Evolutionary conservation across 2,113 vertebrate species (phyloP), one percentile per base, ranked within the genome.

Genomic region (Manacus vitellinus): DNA sequence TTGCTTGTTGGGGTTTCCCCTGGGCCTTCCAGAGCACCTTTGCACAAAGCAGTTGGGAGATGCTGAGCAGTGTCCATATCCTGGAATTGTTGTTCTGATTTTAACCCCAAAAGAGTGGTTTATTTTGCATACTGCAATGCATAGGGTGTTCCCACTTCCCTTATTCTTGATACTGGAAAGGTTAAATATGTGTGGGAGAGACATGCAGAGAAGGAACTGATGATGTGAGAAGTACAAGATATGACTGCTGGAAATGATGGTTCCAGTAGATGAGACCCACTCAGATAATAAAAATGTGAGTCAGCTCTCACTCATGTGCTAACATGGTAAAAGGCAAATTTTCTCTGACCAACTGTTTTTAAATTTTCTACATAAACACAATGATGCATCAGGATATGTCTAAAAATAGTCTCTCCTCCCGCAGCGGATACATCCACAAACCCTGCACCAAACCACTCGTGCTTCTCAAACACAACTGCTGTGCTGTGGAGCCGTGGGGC

Each of bases 211-310:
- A 58, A 85, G 82, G 85, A 82, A 49, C 19, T 73, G 89, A 80
- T 80, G 75, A 83, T 92, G 82, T 80, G 82, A 94, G 68, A 95
- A 82, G 24, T 68, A 54, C 49, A 56, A 89, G 81, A 76, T 77
- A 10, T 18, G 59, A 35, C 54, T 94, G 52, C 93, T 88, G 92
- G 88, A 96, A 96, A 67, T 81, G 80, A 68, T 71, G 59, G 63
- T 94, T 95, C 72, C 90, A 88, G 89, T 95, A 96, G 58, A 90
- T 63, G 88, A 95, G 78, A 86, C 63, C 84, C 93, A 94, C 72
- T 92, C 75, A 92, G 71, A 96, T 93, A 93, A 80, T 95, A 94
- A 93, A 96, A 93, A 92, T 63, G 51, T 96, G 93, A 96, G 72
- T 97, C 92, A 95, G 35, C 79, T 92, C 92, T 91, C 85, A 70